These are phyloP conservation scores for Zaprionus gabonicus DNA, from an alignment of 1,140 invertebrate species.

Conservation along the genomic window DNA sequence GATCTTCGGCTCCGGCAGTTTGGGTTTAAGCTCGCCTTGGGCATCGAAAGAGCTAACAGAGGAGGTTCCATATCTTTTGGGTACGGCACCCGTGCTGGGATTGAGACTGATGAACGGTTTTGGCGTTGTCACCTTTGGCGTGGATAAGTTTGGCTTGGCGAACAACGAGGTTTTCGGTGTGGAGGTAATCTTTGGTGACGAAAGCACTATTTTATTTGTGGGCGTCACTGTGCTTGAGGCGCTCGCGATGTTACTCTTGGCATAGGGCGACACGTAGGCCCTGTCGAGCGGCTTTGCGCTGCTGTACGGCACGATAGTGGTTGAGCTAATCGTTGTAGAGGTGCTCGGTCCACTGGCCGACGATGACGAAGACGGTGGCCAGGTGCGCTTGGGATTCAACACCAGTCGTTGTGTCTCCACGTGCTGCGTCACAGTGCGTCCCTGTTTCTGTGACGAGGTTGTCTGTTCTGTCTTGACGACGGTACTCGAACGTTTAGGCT, in stretches of 20 bases:
- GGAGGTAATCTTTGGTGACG: conserved; percentile 1
- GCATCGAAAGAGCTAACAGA: conserved; percentile 34
- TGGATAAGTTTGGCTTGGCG: conserved; percentile 1
- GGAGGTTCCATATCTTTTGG: conserved; percentile 14
- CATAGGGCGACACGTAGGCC: conserved; percentile 45
- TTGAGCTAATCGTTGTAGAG: conserved; percentile 17
- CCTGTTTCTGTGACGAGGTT: conserved; percentile 68
- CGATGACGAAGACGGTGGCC: conserved; percentile 16
- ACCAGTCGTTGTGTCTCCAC: conserved; percentile 63
- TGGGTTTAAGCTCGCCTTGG: conserved; percentile 11
- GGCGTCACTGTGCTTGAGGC: conserved; percentile 1
- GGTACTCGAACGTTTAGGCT: conserved; percentile 62
- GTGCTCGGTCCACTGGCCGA: neutral
- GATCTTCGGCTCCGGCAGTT: neutral
- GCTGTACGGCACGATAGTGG: neutral
- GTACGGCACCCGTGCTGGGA: conserved; percentile 12
- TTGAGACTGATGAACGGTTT: conserved; percentile 43
- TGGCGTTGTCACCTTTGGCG: neutral
- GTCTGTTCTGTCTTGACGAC: conserved; percentile 64
- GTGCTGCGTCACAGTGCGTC: conserved; percentile 63
- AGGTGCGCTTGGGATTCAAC: conserved; percentile 42
- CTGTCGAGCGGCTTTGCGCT: conserved; percentile 40
- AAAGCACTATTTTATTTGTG: conserved; percentile 1
- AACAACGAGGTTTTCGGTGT: neutral
- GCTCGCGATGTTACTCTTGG: neutral